phyloP scores from a whole-genome alignment of 2,888 invertebrate genomes.

The Scaptomyza tumidula region DNA sequence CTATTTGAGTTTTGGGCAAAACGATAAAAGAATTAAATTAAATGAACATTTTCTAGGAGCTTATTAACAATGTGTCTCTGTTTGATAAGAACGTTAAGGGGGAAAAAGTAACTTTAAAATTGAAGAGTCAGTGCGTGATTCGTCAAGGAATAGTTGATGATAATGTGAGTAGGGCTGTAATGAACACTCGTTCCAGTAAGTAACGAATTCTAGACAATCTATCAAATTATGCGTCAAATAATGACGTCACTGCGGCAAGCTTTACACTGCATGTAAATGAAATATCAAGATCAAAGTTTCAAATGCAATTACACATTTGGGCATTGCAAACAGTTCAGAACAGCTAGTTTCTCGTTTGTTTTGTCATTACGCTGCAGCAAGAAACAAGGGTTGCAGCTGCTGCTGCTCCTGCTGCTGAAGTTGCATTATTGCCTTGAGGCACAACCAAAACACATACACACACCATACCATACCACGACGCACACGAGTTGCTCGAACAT shows the following conservation, averaged over 20 bases:
- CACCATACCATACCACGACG: not conserved
- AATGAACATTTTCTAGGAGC: too few relatives aligned
- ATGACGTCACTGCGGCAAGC: not conserved
- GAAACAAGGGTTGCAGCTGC: not conserved
- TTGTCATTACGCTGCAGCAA: slow-evolving; percentile 21
- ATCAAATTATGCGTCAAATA: not conserved
- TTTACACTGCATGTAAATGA: not conserved
- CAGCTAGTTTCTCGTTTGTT: not conserved
- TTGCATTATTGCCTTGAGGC: slow-evolving; percentile 42
- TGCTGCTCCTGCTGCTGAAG: slow-evolving; percentile 44
- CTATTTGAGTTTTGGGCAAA: too few relatives aligned
- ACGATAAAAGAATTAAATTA: too few relatives aligned
- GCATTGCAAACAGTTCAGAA: not conserved
- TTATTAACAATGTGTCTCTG: too few relatives aligned
- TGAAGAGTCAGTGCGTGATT: too few relatives aligned
- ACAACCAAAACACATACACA: not conserved
- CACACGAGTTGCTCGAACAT: slow-evolving; percentile 54
- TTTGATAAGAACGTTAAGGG: too few relatives aligned
- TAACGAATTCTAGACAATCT: too few relatives aligned
- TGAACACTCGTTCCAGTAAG: too few relatives aligned
- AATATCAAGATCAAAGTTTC: not conserved
- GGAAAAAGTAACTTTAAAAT: too few relatives aligned
- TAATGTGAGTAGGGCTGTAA: too few relatives aligned
- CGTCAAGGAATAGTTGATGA: too few relatives aligned
- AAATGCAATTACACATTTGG: slow-evolving; percentile 26